Conservation (phyloP, 2,888 invertebrate genomes). For the Notodonta dromedarius region DNA sequence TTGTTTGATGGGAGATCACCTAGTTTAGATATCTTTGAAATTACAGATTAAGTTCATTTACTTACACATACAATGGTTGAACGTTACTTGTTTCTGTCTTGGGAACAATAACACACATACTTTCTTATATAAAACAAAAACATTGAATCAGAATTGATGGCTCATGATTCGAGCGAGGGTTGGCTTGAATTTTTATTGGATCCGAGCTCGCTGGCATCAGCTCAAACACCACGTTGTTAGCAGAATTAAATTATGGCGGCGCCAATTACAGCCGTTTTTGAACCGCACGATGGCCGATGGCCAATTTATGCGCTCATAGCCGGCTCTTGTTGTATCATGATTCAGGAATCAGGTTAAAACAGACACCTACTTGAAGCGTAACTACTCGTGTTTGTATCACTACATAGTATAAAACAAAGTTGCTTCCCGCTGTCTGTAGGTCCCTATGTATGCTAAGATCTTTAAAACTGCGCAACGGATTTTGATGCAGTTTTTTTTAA, state of each 20-base stretch:
- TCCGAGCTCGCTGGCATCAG: slow-evolving; percentile 72
- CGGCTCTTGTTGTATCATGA: slow-evolving; percentile 2
- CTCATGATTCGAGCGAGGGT: slow-evolving; percentile 46
- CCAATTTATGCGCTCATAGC: slow-evolving; percentile 71
- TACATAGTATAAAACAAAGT: no score
- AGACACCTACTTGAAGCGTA: no score
- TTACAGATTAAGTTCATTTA: no score
- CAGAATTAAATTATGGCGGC: slow-evolving; percentile 78
- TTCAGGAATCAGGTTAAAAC: no score
- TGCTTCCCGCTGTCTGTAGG: no score
- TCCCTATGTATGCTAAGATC: no score
- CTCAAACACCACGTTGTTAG: slow-evolving; percentile 75
- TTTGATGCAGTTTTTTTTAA: no score
- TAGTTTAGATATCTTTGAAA: no score
- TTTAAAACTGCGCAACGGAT: no score
- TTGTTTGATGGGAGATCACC: no score
- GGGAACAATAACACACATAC: not conserved
- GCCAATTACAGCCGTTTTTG: slow-evolving; percentile 79
- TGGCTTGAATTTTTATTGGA: slow-evolving; percentile 73
- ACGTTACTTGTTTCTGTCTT: not conserved
- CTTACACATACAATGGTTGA: not conserved
- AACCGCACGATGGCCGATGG: slow-evolving; percentile 73
- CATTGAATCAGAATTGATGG: slow-evolving; percentile 56
- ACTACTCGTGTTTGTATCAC: no score
- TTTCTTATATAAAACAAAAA: no score